Base-by-base conservation (phyloP, 1,140 invertebrate genomes). In the Drosophila murphyi region DNA sequence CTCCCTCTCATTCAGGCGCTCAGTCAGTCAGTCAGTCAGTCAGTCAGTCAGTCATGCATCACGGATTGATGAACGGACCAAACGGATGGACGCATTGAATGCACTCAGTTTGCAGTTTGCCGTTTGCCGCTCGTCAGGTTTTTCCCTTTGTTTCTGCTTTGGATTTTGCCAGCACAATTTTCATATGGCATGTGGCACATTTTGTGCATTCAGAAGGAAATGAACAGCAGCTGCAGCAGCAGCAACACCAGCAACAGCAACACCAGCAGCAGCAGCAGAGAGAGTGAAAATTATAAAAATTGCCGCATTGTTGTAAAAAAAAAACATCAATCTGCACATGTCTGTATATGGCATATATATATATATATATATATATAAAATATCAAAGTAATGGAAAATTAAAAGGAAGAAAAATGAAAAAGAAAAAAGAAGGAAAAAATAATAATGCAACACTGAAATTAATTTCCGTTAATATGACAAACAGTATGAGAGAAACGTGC, bases 201-300 rank as follows among this genome's bases (percentile, higher is more conserved):
- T 48, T 67, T 80, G 79, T 81, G 79, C 79, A 81, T 76, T 81
- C 79, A 81, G 54, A 76, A 71, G 79, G 79, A 81, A 81, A 81
- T 81, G 79, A 76, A 81, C 79, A 81, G 68, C 78, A 65, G 62
- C 78, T 51, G 78, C 10, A n/a, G 39, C 20, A 20, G 20, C 20
- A 20, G 20, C 20, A 12, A 12, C 12, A 12, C 12, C 12, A 20
- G 20, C 20, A 20, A 20, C 0, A 20, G 1, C 20, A 20, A 1
- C 20, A 20, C 1, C 20, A 20, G 20, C 20, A 20, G 20, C 78
- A 80, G 61, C 77, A 48, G 78, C 77, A 76, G 72, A 68, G 56
- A 78, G 45, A 68, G 55, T 59, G 54, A 65, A 56, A 68, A 68
- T 59, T 61, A 68, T 65, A 60, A 73, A 60, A 68, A 68, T 55